These are phyloP conservation scores for Formica aserva DNA, from an alignment of 2,888 invertebrate genomes.

Conservation along the genomic window DNA sequence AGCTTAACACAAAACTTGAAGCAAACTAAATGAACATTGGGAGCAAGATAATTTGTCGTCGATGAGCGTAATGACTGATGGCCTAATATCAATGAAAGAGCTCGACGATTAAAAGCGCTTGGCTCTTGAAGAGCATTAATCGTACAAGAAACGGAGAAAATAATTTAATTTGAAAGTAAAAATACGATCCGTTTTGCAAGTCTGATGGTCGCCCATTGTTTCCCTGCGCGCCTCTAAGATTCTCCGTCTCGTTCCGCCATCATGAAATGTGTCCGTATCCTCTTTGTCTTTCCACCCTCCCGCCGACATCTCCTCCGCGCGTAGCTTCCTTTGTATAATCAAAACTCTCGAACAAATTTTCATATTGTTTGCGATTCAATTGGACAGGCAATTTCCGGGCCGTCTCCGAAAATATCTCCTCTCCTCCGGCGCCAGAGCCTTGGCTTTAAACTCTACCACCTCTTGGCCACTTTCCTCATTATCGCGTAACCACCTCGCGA, in stretches of 20 bases:
- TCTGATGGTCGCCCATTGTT: slow-evolving; percentile 84
- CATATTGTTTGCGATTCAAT: slow-evolving; percentile 85
- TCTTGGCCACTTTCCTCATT: slow-evolving; percentile 64
- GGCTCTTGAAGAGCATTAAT: slow-evolving; percentile 81
- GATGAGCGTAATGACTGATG: slow-evolving; percentile 37
- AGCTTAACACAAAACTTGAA: background rate
- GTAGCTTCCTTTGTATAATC: slow-evolving; percentile 84
- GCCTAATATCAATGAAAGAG: slow-evolving; percentile 66
- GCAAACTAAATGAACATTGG: slow-evolving; percentile 17
- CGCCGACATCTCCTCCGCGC: slow-evolving; percentile 67
- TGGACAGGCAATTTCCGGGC: slow-evolving; percentile 84
- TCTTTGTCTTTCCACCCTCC: slow-evolving; percentile 55
- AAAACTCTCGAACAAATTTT: slow-evolving; percentile 85
- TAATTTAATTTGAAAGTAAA: slow-evolving; percentile 85
- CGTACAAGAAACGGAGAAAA: slow-evolving; percentile 83
- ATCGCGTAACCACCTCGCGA: slow-evolving; percentile 60
- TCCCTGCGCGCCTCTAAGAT: slow-evolving; percentile 80
- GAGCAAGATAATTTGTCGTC: slow-evolving; percentile 39
- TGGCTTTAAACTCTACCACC: slow-evolving; percentile 56
- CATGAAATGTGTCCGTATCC: slow-evolving; percentile 60
- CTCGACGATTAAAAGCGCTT: slow-evolving; percentile 77
- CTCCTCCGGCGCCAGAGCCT: slow-evolving; percentile 48
- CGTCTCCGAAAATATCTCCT: slow-evolving; percentile 83
- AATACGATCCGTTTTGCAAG: slow-evolving; percentile 84
- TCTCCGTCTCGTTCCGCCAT: slow-evolving; percentile 74